Evolutionary conservation across 2,797 vertebrate species (phyloP).

Genomic region (Sebastes goodei): DNA sequence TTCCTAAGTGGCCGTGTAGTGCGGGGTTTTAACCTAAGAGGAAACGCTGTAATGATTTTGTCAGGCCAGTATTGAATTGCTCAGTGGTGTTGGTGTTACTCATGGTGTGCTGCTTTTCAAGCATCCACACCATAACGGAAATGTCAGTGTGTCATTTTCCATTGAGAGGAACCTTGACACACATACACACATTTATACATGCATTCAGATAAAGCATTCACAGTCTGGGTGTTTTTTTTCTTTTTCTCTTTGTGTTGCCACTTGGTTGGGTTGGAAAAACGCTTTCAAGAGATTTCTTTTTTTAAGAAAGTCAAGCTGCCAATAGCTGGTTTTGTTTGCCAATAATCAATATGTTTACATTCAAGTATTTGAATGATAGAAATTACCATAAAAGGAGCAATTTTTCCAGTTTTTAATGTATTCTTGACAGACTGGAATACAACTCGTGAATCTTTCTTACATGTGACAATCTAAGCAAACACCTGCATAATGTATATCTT

Average conservation of each 20-base stretch:
- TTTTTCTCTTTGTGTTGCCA: neutral
- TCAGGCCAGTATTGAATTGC: constrained; percentile 57
- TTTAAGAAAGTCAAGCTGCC: neutral
- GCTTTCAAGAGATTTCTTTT: neutral
- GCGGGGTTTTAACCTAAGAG: constrained; percentile 65
- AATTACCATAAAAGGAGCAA: too few relatives aligned
- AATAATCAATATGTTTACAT: neutral
- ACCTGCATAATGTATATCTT: neutral
- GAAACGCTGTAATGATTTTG: constrained; percentile 70
- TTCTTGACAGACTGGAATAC: too few relatives aligned
- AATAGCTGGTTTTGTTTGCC: neutral
- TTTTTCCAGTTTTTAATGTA: too few relatives aligned
- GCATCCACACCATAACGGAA: constrained; percentile 36
- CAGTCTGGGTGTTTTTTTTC: neutral
- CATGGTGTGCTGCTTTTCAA: constrained; percentile 59
- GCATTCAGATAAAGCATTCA: neutral
- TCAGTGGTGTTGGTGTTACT: constrained; percentile 59
- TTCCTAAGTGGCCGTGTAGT: constrained; percentile 70
- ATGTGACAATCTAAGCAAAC: neutral
- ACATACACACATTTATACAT: neutral
- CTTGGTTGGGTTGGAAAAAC: neutral
- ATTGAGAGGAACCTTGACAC: constrained; percentile 1
- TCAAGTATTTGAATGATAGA: neutral
- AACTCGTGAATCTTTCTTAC: neutral
- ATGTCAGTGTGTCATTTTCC: constrained; percentile 55